These are phyloP conservation scores for Enteromius anoplus DNA, from an alignment of 2,797 vertebrate species.

Conservation along the genomic window DNA sequence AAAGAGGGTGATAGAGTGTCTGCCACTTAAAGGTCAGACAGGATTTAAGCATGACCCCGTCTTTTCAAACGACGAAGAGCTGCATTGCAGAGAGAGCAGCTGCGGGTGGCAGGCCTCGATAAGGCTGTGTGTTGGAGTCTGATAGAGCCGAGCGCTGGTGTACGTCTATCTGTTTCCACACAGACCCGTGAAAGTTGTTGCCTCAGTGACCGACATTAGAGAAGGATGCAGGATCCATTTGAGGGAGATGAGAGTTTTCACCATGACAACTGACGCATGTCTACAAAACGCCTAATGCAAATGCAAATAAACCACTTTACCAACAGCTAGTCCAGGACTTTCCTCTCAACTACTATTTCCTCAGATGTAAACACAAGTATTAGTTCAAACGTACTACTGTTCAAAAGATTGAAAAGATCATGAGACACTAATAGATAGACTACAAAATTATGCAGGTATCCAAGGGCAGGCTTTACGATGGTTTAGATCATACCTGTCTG, in stretches of 20 bases:
- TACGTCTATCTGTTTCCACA: constrained; percentile 66
- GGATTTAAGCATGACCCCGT: constrained; percentile 64
- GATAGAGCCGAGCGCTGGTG: constrained; percentile 70
- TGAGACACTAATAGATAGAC: too few species aligned
- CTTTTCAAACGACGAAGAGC: constrained; percentile 67
- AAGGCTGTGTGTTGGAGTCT: constrained; percentile 69
- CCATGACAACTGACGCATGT: constrained; percentile 18
- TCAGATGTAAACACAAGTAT: background rate
- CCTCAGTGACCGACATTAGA: constrained; percentile 47
- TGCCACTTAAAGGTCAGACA: constrained; percentile 65
- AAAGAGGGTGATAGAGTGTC: constrained; percentile 31
- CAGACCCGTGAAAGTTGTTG: constrained; percentile 54
- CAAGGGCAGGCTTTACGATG: too few species aligned
- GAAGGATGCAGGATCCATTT: constrained; percentile 14
- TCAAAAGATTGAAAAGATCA: too few species aligned
- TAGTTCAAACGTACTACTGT: background rate
- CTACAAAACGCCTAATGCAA: background rate
- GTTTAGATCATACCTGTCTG: too few species aligned
- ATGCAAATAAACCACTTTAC: background rate
- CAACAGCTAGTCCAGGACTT: background rate
- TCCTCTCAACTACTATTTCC: background rate
- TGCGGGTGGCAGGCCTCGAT: constrained; percentile 71
- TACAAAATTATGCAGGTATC: too few species aligned
- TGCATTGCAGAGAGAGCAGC: constrained; percentile 75
- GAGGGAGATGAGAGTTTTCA: constrained; percentile 28